Base-by-base conservation (phyloP, 2,888 invertebrate genomes). In the Sinelater perroti region DNA sequence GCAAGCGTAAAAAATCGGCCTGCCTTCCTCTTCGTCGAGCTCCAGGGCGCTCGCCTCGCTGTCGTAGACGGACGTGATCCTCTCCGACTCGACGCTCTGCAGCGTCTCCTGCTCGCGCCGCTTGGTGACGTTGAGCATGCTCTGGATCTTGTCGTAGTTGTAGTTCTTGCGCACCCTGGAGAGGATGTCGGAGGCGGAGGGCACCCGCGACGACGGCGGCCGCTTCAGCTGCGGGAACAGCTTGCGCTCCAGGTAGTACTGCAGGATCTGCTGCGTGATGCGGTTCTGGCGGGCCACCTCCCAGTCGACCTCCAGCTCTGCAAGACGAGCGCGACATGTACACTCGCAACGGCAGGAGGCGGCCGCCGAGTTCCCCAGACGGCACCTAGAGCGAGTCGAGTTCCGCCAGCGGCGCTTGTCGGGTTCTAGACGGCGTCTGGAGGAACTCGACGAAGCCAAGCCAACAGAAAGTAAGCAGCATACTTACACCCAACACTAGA, bases 221-320 rank as follows among this genome's bases (percentile, higher is more conserved):
- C 64, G 73, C 73, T 71, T 67, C 72, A 80, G 64, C 64, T 82
- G 80, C 2, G 88, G 82, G 50, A 88, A 89, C 35, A 89, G 74
- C 33, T 86, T 84, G 72, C 87, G 85, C 75, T 89, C 88, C 62
- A 90, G 79, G 72, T 84, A 90, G 57, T 87, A 88, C 72, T 89
- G 87, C 64, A 90, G 82, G 65, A 90, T 89, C 80, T 89, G 88
- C 78, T 87, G 85, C 21, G 89, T 90, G 75, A 89, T 89, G 76
- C 85, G 83, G 81, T 89, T 89, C 82, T 90, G 89, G 62, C 89
- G 80, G 69, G 86, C 87, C 76, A 89, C 77, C 77, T 89, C 89
- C 66, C 82, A 68, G 26, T 55, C 55, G 30, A 51, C 26, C 16
- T 40, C 47, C 13, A 40, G 33, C 26, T 44, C 55, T 55, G 55